A percentile compares a stretch with the other conserved stretches of the same genome.
phyloP scores from a whole-genome alignment of 1,140 invertebrate genomes.

The Adelges cooleyi region DNA sequence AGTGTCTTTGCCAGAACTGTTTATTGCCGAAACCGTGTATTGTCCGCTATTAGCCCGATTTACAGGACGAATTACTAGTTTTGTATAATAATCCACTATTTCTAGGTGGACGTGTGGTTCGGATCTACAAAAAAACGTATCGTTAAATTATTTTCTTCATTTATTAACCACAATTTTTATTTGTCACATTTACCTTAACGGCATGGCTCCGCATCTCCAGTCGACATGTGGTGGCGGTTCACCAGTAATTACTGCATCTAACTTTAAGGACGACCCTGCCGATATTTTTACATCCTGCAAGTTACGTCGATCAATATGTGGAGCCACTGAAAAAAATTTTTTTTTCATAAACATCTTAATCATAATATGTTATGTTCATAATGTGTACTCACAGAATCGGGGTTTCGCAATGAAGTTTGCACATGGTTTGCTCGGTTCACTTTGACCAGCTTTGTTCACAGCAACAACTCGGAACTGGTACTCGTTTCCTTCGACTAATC shows the following conservation, averaged over 20 bases:
- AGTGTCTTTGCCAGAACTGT: constrained; percentile 74
- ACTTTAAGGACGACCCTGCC: constrained; percentile 82
- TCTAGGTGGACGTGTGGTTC: constrained; percentile 46
- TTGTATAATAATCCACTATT: constrained; percentile 77
- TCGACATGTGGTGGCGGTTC: constrained; percentile 83
- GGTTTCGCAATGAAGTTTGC: constrained; percentile 87
- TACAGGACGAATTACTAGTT: constrained; percentile 69
- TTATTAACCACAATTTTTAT: background rate
- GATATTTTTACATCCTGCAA: constrained; percentile 77
- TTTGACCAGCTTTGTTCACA: constrained; percentile 85
- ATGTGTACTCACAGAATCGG: constrained; percentile 53
- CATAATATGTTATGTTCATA: background rate
- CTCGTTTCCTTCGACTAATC: constrained; percentile 90
- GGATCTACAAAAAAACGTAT: constrained; percentile 24
- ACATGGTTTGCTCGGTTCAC: constrained; percentile 74
- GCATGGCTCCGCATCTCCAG: constrained; percentile 63
- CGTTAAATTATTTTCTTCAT: background rate
- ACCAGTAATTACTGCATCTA: constrained; percentile 80
- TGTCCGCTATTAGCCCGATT: constrained; percentile 71
- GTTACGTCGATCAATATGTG: constrained; percentile 88
- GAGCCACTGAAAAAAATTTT: constrained; percentile 53
- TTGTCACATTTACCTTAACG: constrained; percentile 36
- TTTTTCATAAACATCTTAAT: background rate
- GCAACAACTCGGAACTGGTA: constrained; percentile 98
- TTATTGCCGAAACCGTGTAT: constrained; percentile 75